Percentiles rank a stretch among this genome's conserved stretches.
These are phyloP conservation scores for Habrosyne pyritoides DNA, from an alignment of 2,888 invertebrate genomes.

Conservation along the genomic window DNA sequence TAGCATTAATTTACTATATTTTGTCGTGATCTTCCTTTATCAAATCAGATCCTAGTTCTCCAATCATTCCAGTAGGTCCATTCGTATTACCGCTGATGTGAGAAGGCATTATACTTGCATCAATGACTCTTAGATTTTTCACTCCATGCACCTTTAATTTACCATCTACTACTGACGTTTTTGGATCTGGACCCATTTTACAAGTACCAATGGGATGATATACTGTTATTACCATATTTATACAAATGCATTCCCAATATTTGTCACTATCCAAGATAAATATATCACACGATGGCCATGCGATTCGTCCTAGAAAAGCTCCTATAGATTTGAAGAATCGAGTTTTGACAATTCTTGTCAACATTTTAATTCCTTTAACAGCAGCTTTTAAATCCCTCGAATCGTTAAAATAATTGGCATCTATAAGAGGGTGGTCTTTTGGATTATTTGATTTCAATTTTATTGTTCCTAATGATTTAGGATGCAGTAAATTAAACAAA, in stretches of 20 bases:
- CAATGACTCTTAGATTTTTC: conserved; percentile 86
- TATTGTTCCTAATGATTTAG: conserved; percentile 78
- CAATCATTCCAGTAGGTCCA: conserved; percentile 91
- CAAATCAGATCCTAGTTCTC: conserved; percentile 89
- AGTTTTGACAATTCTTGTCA: conserved; percentile 41
- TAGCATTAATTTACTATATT: too few relatives aligned
- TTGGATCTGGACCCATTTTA: conserved; percentile 79
- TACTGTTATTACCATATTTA: conserved; percentile 78
- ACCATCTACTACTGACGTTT: conserved; percentile 71
- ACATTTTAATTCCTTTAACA: conserved; percentile 37
- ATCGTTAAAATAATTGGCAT: conserved; percentile 84
- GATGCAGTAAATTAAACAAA: conserved; percentile 59
- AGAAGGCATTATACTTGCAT: conserved; percentile 91
- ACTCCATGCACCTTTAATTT: conserved; percentile 86
- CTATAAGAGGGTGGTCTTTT: conserved; percentile 81
- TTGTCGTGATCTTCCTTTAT: conserved; percentile 80
- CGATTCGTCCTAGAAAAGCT: conserved; percentile 45
- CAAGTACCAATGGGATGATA: conserved; percentile 88
- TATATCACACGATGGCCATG: conserved; percentile 46
- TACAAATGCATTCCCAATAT: conserved; percentile 60
- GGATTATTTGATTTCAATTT: conserved; percentile 80
- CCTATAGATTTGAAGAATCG: conserved; percentile 49
- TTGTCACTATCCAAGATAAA: conserved; percentile 42
- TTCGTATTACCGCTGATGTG: conserved; percentile 91
- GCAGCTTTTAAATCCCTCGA: conserved; percentile 67